Percentiles rank a stretch among this genome's conserved stretches.
Evolutionary conservation across 2,888 invertebrate species (phyloP).

Genomic region (Ochropacha duplaris): DNA sequence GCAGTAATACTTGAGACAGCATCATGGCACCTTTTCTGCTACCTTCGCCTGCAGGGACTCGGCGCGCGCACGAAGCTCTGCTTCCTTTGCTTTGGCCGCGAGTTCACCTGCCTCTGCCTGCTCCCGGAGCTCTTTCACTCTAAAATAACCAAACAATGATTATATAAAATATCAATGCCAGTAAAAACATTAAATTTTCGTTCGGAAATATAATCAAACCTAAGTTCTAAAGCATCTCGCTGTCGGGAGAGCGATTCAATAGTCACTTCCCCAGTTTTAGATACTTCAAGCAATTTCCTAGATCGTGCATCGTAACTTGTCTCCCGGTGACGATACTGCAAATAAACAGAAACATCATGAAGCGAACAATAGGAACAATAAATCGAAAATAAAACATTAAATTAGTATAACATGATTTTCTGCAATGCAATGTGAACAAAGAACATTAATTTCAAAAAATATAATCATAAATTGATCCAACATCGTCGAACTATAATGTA

Average conservation of each 20-base stretch:
- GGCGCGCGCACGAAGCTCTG: slow-evolving; percentile 41
- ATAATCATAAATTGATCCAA: not conserved
- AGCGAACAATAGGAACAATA: not conserved
- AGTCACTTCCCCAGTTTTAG: slow-evolving; percentile 71
- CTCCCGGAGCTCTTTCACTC: slow-evolving; percentile 70
- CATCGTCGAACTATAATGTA: slow-evolving; percentile 39
- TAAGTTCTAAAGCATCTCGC: slow-evolving; percentile 69
- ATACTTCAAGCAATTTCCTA: slow-evolving; percentile 64
- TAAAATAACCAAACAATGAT: slow-evolving; percentile 17
- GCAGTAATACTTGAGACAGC: slow-evolving; percentile 23
- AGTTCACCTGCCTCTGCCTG: slow-evolving; percentile 49
- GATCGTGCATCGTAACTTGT: slow-evolving; percentile 64
- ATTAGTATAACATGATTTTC: too few species aligned
- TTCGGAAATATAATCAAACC: slow-evolving; percentile 37
- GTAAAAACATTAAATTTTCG: not conserved
- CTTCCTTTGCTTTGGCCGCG: slow-evolving; percentile 35
- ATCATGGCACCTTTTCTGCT: slow-evolving; percentile 62
- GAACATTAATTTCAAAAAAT: not conserved
- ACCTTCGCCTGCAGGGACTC: slow-evolving; percentile 64
- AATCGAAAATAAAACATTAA: too few species aligned
- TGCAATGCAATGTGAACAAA: not conserved
- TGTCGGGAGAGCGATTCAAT: slow-evolving; percentile 67
- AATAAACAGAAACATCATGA: slow-evolving; percentile 8
- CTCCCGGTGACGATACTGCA: slow-evolving; percentile 70
- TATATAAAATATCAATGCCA: not conserved